Evolutionary conservation across 64 coral and sea anemone genomes (phyloP), one percentile per base, ranked within the genome.

Genomic region (Porites lutea): DNA sequence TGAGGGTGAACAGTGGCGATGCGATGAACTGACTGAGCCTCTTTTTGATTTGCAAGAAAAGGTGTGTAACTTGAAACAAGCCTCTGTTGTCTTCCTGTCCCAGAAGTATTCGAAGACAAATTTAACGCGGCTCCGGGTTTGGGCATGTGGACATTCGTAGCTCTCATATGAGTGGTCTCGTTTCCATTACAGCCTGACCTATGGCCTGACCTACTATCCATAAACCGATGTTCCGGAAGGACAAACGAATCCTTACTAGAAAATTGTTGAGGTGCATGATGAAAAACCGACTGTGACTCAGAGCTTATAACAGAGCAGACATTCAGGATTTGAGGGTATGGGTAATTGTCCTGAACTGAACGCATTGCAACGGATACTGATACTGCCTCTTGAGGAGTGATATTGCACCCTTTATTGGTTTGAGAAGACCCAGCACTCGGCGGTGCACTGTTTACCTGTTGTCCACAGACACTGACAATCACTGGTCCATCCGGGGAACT

Each of bases 151-250:
- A 48, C 16, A 45, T 65, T 83, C 65, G 79, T 48, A n/a, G 14
- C 60, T 83, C n/a, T 14, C 44, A 83, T 47, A 43, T 5, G 19
- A 45, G 45, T 69, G 63, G 16, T 15, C 6, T 2, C 8, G 63
- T 46, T 84, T 46, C 22, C 16, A 5, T 22, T 19, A 52, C 62
- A 65, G 4, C 43, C 9, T 15, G 7, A 45, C 15, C 2, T 47
- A 47, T 44, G 3, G 13, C 37, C 43, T 37, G 58, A 49, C 13
- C 74, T 48, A 47, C 48, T 46, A 58, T 21, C 77, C 2, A 65
- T 37, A n/a, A 82, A 65, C 4, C 79, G 79, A 65, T 82, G 58
- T 13, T 84, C 62, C 7, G 81, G 81, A 84, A 84, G 81, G 10
- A 84, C 48, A 48, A 68, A 51, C 10, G 20, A 62, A 23, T 81